These are phyloP conservation scores for Zaprionus africanus DNA, from an alignment of 1,140 invertebrate genomes.

Conservation along the genomic window DNA sequence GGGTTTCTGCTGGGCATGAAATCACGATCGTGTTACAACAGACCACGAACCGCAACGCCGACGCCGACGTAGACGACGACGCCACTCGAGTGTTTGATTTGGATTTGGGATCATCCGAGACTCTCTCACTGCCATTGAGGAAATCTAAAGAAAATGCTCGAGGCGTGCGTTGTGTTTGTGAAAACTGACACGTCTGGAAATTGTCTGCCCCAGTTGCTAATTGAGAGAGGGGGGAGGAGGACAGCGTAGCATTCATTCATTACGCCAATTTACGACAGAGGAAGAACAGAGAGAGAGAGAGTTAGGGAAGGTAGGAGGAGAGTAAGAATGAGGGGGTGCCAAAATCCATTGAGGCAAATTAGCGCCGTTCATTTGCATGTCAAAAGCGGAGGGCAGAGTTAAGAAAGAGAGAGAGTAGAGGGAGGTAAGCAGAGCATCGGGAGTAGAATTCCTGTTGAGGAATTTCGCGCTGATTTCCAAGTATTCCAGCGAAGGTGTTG, in stretches of 20 bases:
- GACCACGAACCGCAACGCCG: constrained; percentile 41
- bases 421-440: background rate
- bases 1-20: constrained; percentile 68
- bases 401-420: background rate
- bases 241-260: constrained; percentile 31
- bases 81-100: constrained; percentile 60
- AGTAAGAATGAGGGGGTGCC: background rate
- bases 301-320: background rate
- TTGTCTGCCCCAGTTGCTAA: constrained; percentile 25
- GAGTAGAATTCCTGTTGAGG: constrained; percentile 32
- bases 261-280: constrained; percentile 10
- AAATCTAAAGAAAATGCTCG: constrained; percentile 65
- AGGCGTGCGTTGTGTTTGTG: constrained; percentile 71
- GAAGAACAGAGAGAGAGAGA: constrained; percentile 4
- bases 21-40: constrained; percentile 71
- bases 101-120: constrained; percentile 26
- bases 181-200: constrained; percentile 73
- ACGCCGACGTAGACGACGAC: constrained; percentile 27
- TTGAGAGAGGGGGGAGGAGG: background rate
- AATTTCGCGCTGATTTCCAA: constrained; percentile 64
- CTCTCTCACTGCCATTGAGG: constrained; percentile 54
- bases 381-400: background rate
- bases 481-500: constrained; percentile 67
- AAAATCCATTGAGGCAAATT: constrained; percentile 38
- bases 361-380: constrained; percentile 44